These are phyloP conservation scores for Mirza zaza DNA, from an alignment of 2,113 vertebrate species.

Conservation along the genomic window DNA sequence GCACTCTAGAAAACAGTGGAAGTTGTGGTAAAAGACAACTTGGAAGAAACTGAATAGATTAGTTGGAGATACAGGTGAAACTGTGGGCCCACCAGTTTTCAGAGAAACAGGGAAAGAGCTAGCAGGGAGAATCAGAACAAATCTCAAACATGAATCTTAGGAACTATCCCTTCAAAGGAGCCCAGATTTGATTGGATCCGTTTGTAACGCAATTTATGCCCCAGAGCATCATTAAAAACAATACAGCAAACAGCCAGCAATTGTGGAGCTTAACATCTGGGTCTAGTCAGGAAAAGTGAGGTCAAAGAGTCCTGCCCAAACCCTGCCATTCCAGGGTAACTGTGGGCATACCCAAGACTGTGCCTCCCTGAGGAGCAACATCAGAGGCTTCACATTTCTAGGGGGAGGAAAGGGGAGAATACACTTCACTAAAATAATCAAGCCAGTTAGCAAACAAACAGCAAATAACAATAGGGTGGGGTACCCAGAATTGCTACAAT, in stretches of 20 bases:
- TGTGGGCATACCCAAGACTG: background rate
- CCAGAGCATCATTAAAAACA: background rate
- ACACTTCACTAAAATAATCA: background rate
- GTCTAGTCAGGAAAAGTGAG: background rate
- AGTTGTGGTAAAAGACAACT: background rate
- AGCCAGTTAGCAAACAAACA: background rate
- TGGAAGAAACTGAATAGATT: background rate
- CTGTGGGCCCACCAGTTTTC: background rate
- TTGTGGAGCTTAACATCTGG: background rate
- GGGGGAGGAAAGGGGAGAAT: background rate
- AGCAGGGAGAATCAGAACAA: background rate
- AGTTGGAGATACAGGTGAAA: background rate
- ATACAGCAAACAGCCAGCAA: background rate
- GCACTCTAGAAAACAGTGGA: background rate
- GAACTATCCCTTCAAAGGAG: slow-evolving; percentile 6
- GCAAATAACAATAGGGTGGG: background rate
- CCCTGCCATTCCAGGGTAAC: background rate
- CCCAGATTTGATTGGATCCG: background rate
- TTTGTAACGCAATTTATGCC: background rate
- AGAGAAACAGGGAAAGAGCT: background rate
- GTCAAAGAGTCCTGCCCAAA: background rate
- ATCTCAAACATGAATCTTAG: background rate
- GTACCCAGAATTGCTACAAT: background rate
- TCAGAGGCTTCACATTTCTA: background rate
- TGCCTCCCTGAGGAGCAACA: background rate